Evolutionary conservation across 2,797 vertebrate genomes (phyloP), one percentile per base, ranked within the genome.

Genomic region (Aplochiton taeniatus): DNA sequence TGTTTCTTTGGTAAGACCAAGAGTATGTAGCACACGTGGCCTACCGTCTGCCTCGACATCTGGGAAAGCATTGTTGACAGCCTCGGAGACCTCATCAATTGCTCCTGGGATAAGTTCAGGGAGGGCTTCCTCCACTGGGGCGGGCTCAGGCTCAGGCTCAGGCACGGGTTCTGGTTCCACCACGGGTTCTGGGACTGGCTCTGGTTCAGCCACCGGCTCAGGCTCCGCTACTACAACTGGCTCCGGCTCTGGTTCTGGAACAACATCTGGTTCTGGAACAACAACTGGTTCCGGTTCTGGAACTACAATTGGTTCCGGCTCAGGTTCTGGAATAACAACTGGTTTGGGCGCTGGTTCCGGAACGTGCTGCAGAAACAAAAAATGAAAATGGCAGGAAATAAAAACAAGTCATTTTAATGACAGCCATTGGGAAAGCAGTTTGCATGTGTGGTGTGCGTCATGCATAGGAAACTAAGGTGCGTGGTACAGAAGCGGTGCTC

Each of bases 31-130:
- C 31, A 9, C 41, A 8, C 20, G 16, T 3, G 53, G 48, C 76
- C 74, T 54, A 85, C 84, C 80, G 0, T 68, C 58, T 16, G 56
- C 56, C 44, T 58, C 53, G 56, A 31, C 14, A 0, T 82, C 83
- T 45, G 68, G 69, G 70, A 68, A 66, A 4, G 57, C 64, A 20
- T 68, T 42, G 0, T n/a, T n/a, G 50, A 10, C 43, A 0, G 19
- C 57, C 41, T 75, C 72, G 0, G n/a, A 47, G 13, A 55, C 11
- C 4, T 69, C 70, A 13, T 72, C 74, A 16, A 65, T 16, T 1
- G 61, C 13, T 45, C 16, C 76, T 9, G 61, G 31, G 41, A 74
- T 60, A 18, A 63, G 56, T 56, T 72, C 67, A 13, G 62, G 65
- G 19, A 71, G 5, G 41, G 66, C 48, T 11, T 68, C 44, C 7